These are phyloP conservation scores for Bathynomus jamesi DNA, from an alignment of 1,140 invertebrate genomes.

Conservation along the genomic window DNA sequence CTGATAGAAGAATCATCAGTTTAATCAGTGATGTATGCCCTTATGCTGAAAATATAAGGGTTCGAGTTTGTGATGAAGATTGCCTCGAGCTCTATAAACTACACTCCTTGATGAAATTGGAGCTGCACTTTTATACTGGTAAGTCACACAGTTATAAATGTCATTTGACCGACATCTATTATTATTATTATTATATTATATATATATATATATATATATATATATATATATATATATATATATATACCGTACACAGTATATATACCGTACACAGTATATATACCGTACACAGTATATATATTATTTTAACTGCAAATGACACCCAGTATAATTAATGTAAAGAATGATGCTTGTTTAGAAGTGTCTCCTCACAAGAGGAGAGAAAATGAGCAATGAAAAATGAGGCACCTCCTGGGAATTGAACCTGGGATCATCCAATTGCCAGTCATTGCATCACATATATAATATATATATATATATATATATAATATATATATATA, in stretches of 20 bases:
- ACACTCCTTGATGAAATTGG: neutral
- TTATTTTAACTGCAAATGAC: no score
- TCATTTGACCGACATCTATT: no score
- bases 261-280: slow-evolving; percentile 1
- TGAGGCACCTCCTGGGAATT: no score
- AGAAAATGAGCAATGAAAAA: no score
- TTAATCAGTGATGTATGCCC: neutral
- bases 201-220: slow-evolving; percentile 1
- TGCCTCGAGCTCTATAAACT: neutral
- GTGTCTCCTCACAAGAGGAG: no score
- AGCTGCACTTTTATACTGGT: neutral
- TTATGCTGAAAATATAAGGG: neutral
- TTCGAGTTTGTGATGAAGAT: neutral
- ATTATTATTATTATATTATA: neutral
- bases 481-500: no score
- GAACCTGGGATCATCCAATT: no score
- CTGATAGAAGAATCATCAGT: neutral
- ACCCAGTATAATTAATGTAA: no score
- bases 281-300: neutral
- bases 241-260: neutral
- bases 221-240: slow-evolving; percentile 2
- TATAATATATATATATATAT: no score
- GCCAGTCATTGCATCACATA: no score
- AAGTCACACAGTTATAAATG: no score
- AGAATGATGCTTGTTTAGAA: no score